Base-by-base conservation (phyloP, 2,797 vertebrate genomes). In the Morelia viridis region DNA sequence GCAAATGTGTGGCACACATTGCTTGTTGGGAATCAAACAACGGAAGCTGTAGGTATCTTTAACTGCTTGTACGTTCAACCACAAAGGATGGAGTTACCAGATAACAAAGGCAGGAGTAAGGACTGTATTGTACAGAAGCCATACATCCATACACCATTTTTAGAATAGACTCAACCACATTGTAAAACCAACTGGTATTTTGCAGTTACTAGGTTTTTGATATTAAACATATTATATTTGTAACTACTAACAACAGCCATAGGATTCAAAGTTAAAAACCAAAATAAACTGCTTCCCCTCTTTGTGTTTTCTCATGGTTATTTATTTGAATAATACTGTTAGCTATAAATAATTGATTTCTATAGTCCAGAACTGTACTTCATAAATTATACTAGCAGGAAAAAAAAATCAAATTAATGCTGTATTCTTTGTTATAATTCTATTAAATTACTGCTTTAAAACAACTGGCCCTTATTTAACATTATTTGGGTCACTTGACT, bases 391-490 rank as follows among this genome's bases (percentile, higher is more conserved):
- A 46, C 76, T 58, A 58, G 85, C 31, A 85, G 58, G 8, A 53
- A 62, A 26, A 19, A 19, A 26, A 22, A 19, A 2, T n/a, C 57
- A 61, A 58, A 65, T 61, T 85, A 46, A 53, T 41, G 41, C 5
- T 35, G 9, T 61, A 7, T 26, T 53, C 10, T 85, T 89, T 71
- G 80, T 58, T 68, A 31, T 11, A 50, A 6, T 50, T 89, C 53
- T 89, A 85, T 53, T 65, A 89, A 85, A 92, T 50, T 57, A 85
- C 84, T 65, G 76, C 13, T 84, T 71, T 89, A 89, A 92, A 89
- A 85, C 12, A 56, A 64, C 26, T 71, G 53, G 50, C 35, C 80
- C 24, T 88, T 92, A 84, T 92, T 91, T 83, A 61, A 64, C 61
- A 85, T 57, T 68, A 85, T 56, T 58, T 31, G 68, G 26, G 62